Evolutionary conservation across 2,797 vertebrate genomes (phyloP), one percentile per base, ranked within the genome.

Genomic region (Apogon hyalosoma): DNA sequence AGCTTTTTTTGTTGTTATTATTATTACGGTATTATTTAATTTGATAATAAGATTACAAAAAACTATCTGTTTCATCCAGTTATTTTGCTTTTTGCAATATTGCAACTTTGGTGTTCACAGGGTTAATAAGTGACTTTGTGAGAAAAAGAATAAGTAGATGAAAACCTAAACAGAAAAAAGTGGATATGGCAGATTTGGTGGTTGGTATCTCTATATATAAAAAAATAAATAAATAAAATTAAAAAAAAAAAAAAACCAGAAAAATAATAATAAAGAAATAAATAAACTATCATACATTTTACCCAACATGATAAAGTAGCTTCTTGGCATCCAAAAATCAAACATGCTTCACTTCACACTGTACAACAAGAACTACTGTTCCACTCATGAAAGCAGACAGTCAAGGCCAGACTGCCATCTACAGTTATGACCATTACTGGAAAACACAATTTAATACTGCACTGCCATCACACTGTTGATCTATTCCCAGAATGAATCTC

Each of bases 351-450:
- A 6, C 53, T 69, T 72, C 36, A 72, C 28, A 54, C 39, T 42
- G 21, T 18, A 54, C 40, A 47, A 63, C 49, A 69, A 62, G 42
- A 75, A 40, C 28, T 28, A 41, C 54, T 69, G 66, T 79, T 72
- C 21, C 50, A 50, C 50, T 68, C 33, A 63, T 11, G 41, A 40
- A 48, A 39, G 46, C 16, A 46, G 61, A 66, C 39, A 66, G 55
- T 15, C 68, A 67, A 76, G 63, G 68, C 56, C 81, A 87, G 75
- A 66, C 74, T 75, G 65, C 63, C 79, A 73, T 85, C 60, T 74
- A 80, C 69, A 87, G 69, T 73, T 64, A 62, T 9, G 69, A 28
- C 12, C 55, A 54, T 65, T n/a, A 45, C 1, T 40, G 38, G 65
- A 42, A 33, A 36, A 56, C 16, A n/a, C 36, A 14, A 1, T 69